phyloP scores from a whole-genome alignment of 2,113 vertebrate species.

The Aleadryas rufinucha region DNA sequence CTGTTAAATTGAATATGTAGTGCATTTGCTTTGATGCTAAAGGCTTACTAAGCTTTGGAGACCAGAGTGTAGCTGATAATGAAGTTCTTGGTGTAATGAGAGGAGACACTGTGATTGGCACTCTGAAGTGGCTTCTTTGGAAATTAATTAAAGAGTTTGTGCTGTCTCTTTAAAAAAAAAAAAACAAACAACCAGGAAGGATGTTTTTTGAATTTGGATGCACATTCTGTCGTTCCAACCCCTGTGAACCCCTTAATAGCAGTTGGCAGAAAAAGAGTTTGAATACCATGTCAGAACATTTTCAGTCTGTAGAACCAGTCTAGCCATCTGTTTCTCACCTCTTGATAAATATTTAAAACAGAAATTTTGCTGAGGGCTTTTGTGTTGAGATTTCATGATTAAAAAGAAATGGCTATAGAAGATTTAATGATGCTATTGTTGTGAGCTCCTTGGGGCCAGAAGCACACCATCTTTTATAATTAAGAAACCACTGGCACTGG shows the following conservation, averaged over 20 bases:
- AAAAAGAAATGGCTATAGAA: background rate
- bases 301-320: constrained; percentile 48
- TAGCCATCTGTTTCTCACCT: constrained; percentile 56
- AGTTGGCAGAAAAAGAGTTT: constrained; percentile 15
- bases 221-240: background rate
- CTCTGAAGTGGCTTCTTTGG: constrained; percentile 10
- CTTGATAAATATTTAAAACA: constrained; percentile 59
- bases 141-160: constrained; percentile 11
- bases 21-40: background rate
- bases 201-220: background rate
- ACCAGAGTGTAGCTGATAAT: background rate
- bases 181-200: background rate
- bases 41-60: background rate
- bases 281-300: background rate
- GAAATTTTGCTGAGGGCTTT: constrained; percentile 45
- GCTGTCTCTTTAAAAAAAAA: background rate
- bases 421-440: constrained; percentile 15
- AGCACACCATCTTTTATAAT: constrained; percentile 28
- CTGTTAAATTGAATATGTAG: background rate
- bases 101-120: background rate
- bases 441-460: constrained; percentile 21
- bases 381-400: constrained; percentile 1
- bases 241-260: background rate
- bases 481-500: constrained; percentile 25
- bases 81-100: background rate